Evolutionary conservation across 2,797 vertebrate genomes (phyloP).

Genomic region (Tauraco hartlaubi): DNA sequence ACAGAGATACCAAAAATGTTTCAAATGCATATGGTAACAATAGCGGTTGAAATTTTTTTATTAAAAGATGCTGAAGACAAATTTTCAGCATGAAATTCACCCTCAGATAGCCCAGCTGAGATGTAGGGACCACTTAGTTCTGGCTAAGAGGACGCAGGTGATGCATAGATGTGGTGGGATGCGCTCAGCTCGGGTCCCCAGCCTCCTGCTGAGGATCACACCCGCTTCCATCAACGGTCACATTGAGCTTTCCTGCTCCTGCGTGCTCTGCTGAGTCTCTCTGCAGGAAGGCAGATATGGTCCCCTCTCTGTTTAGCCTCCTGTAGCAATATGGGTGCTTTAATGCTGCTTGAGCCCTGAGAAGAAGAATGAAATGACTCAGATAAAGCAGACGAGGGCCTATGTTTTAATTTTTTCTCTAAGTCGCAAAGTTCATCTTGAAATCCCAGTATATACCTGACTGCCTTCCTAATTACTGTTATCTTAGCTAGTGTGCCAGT

Average conservation of each 20-base stretch:
- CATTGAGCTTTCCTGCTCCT: not conserved
- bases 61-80: not conserved
- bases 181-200: not conserved
- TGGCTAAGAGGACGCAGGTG: not conserved
- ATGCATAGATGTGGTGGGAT: not conserved
- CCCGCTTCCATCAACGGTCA: fast-evolving
- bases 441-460: not conserved
- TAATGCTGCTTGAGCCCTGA: not conserved
- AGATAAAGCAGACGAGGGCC: not conserved
- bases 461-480: conserved; percentile 53
- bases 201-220: not conserved
- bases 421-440: not conserved
- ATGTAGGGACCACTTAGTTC: fast-evolving
- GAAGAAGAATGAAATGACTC: not conserved
- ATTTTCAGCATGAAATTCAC: not conserved
- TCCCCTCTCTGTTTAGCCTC: not conserved
- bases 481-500: conserved; percentile 25
- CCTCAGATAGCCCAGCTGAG: fast-evolving
- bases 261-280: not conserved
- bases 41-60: not conserved
- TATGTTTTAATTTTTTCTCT: not conserved
- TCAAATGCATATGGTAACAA: not conserved
- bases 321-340: not conserved
- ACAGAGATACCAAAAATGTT: not conserved
- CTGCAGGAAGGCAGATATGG: not conserved